Base-by-base conservation (phyloP, 2,797 vertebrate species). In the Scomberomorus guttatus region DNA sequence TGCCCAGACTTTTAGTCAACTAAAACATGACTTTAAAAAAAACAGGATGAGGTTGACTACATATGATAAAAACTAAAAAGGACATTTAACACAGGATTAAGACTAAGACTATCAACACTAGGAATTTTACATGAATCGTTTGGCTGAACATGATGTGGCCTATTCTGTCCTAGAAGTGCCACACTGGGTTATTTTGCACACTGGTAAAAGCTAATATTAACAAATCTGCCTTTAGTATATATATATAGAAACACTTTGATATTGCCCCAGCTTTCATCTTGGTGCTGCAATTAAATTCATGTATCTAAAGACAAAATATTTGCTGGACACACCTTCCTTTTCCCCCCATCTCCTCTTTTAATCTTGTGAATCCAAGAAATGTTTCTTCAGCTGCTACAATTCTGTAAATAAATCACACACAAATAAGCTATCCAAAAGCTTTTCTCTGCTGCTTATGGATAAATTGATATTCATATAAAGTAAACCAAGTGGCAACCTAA, bases 401-500 rank as follows among this genome's bases (percentile, higher is more conserved):
- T 11, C 18, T 29, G 62, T 39, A 34, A 37, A 22, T 65, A 11
- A 65, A 75, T 34, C 34, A 29, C 50, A 27, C 7, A 70, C 69
- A 37, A 25, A 39, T 24, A 52, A 52, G 17, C 6, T 14, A 32
- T 25, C 6, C 51, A 68, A 68, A 68, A 14, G 18, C 18, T 6
- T 57, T 22, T 22, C 8, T 58, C 55, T 32, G 8, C 54, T 22
- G 67, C 8, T 57, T 57, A 46, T 46, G 42, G 20, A 3, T 15
- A 34, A 48, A 58, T 34, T 59, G 42, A 9, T 10, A 37, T 37
- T 37, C 34, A 70, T 48, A n/a, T 34, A 24, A 34, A 50, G 55
- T 24, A 70, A 70, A 50, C 24, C 29, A 58, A 65, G 52, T 52
- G 54, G 24, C 52, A 70, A 63, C 65, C 84, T 84, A 83, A 86